Percentiles rank a stretch among this genome's conserved stretches.
These are phyloP conservation scores for Phasia obesa DNA, from an alignment of 2,888 invertebrate genomes.

Conservation along the genomic window DNA sequence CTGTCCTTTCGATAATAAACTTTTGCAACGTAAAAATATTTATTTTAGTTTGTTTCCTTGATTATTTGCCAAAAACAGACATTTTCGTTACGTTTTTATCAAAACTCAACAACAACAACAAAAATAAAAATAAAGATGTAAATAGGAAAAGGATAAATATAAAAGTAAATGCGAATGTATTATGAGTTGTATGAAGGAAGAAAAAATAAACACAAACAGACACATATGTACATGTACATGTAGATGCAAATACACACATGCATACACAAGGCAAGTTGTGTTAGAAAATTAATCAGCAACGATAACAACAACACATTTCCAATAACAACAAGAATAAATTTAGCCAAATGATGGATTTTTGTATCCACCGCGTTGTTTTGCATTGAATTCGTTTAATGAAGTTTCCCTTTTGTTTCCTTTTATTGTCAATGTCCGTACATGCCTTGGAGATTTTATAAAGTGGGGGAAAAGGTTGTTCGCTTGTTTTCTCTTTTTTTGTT, in stretches of 20 bases:
- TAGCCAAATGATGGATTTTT: constrained; percentile 58
- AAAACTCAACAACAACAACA: constrained; percentile 32
- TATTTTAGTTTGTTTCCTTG: constrained; percentile 58
- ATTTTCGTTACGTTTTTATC: constrained; percentile 46
- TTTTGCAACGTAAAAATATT: constrained; percentile 52
- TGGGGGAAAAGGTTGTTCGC: background rate
- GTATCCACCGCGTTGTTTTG: constrained; percentile 53
- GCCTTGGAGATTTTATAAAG: background rate
- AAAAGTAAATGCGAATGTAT: too few relatives aligned
- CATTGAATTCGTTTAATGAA: constrained; percentile 51
- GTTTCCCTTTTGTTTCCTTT: constrained; percentile 46
- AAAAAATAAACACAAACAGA: too few relatives aligned
- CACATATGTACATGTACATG: too few relatives aligned
- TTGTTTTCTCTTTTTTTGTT: background rate
- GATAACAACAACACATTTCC: constrained; percentile 51
- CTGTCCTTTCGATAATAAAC: constrained; percentile 35
- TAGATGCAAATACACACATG: background rate
- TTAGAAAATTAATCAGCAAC: constrained; percentile 74
- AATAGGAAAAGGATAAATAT: constrained; percentile 54
- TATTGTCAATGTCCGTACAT: constrained; percentile 29
- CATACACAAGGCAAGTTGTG: constrained; percentile 67
- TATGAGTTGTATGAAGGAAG: too few relatives aligned
- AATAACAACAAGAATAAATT: constrained; percentile 47
- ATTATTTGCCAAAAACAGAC: constrained; percentile 74
- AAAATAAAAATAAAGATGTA: constrained; percentile 48